A percentile compares a stretch with the other conserved stretches of the same genome.
phyloP scores from a whole-genome alignment of 2,888 invertebrate species.

The Protodeltote pygarga region DNA sequence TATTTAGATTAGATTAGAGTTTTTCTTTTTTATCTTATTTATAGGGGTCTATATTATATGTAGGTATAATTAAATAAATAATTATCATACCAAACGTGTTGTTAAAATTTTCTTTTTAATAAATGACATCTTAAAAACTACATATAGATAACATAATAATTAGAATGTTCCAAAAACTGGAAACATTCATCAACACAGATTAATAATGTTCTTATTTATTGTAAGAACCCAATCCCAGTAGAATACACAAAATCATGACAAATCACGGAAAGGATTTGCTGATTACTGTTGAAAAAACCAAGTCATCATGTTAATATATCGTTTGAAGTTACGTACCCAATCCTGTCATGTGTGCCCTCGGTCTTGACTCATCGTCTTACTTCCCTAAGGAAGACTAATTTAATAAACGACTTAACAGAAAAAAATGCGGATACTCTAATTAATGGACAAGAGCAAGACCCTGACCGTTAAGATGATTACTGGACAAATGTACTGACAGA shows the following conservation, averaged over 20 bases:
- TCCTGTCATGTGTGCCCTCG: constrained; percentile 75
- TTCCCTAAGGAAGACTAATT: constrained; percentile 73
- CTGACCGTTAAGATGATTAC: constrained; percentile 67
- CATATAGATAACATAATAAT: no score
- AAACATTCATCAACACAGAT: no score
- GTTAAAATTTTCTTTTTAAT: no score
- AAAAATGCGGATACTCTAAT: constrained; percentile 82
- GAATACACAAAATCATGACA: constrained; percentile 9
- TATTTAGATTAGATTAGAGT: no score
- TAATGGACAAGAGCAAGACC: constrained; percentile 77
- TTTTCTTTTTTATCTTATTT: no score
- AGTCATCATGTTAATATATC: constrained; percentile 34
- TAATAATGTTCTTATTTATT: neutral
- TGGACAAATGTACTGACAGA: constrained; percentile 64
- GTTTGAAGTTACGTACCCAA: no score
- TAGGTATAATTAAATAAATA: no score
- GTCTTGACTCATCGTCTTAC: constrained; percentile 67
- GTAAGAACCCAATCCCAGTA: neutral
- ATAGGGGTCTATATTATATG: no score
- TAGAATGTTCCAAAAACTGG: no score
- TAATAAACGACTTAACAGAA: constrained; percentile 78
- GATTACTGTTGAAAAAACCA: constrained; percentile 32
- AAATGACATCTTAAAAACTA: no score
- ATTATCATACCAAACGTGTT: no score
- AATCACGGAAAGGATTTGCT: no score